A percentile compares a stretch with the other conserved stretches of the same genome.
These are phyloP conservation scores for Sternotherus odoratus DNA, from an alignment of 2,797 vertebrate species.

Conservation along the genomic window DNA sequence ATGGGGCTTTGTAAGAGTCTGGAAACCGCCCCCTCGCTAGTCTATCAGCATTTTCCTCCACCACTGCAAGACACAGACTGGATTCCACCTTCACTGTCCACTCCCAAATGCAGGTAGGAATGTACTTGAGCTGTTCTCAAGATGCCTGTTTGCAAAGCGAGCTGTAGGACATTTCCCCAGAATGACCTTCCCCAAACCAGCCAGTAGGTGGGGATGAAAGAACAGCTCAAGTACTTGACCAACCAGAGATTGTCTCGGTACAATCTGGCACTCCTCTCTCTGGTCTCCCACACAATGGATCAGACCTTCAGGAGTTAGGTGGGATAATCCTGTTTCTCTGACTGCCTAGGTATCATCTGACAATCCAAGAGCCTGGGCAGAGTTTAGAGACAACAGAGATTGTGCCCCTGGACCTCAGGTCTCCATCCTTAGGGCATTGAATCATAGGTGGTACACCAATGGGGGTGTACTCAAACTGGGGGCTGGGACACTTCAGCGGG, in stretches of 20 bases:
- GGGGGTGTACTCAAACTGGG: too few relatives aligned
- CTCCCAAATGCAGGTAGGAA: neutral
- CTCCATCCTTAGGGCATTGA: rapidly evolving
- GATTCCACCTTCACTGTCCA: neutral
- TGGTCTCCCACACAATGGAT: neutral
- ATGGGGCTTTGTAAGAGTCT: neutral
- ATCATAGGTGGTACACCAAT: rapidly evolving
- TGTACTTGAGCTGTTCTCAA: rapidly evolving
- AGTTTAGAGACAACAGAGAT: neutral
- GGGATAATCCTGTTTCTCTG: neutral
- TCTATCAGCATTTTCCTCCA: neutral
- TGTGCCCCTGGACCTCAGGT: neutral
- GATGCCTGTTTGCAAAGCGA: rapidly evolving
- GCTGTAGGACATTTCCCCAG: rapidly evolving
- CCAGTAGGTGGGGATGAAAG: conserved; percentile 74
- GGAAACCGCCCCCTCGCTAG: too few relatives aligned
- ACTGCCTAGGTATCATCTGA: neutral
- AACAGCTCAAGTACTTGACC: conserved; percentile 37
- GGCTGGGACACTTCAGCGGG: too few relatives aligned
- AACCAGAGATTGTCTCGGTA: rapidly evolving
- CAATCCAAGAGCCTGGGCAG: rapidly evolving
- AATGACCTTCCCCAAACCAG: neutral
- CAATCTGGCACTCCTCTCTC: neutral
- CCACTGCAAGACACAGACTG: rapidly evolving
- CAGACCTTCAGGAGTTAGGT: neutral